These are phyloP conservation scores for Hyla sarda DNA, from an alignment of 2,113 vertebrate species.

Conservation along the genomic window DNA sequence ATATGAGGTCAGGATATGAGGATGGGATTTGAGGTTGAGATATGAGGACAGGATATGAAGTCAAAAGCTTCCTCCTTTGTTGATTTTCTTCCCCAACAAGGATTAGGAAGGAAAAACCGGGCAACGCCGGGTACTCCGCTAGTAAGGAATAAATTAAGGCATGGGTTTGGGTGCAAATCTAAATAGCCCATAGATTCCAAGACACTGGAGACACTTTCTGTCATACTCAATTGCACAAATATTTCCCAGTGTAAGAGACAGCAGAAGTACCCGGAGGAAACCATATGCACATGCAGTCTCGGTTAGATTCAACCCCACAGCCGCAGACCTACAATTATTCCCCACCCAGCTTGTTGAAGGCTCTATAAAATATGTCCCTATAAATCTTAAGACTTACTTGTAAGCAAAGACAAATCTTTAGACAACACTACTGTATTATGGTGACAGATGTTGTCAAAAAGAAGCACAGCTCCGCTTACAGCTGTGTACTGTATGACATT, in stretches of 20 bases:
- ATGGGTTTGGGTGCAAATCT: no score
- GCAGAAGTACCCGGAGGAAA: background rate
- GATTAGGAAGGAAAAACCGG: no score
- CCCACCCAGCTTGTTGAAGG: background rate
- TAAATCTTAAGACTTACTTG: background rate
- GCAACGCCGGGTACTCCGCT: no score
- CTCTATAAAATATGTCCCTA: background rate
- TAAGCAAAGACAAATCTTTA: slow-evolving; percentile 62
- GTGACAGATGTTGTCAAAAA: slow-evolving; percentile 92
- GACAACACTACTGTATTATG: slow-evolving; percentile 81
- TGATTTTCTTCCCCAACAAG: no score
- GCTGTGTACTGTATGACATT: slow-evolving; percentile 83
- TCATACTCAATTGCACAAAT: background rate
- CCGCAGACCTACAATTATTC: background rate
- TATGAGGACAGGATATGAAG: no score
- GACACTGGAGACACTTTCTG: background rate
- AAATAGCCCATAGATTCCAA: no score
- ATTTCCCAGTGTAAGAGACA: background rate
- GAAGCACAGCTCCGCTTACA: slow-evolving; percentile 86
- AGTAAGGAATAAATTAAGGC: no score
- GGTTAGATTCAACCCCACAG: background rate
- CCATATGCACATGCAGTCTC: background rate
- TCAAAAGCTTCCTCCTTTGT: no score
- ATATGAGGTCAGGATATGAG: no score
- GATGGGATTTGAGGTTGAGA: no score